phyloP scores from a whole-genome alignment of 64 coral and sea anemone species.

The Montipora foliosa region DNA sequence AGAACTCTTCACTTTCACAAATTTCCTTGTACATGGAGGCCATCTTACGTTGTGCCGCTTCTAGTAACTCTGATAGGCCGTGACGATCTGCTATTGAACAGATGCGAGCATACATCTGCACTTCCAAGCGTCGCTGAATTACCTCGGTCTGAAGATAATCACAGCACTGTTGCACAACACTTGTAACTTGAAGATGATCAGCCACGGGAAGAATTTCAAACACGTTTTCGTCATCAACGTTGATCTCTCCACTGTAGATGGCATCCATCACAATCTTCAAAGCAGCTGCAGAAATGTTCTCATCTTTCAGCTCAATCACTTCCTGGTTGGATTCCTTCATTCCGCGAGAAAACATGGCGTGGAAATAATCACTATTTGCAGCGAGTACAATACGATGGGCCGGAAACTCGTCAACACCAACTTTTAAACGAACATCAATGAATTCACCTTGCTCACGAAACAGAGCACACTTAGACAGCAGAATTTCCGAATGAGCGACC shows the following conservation, averaged over 20 bases:
- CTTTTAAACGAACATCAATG: conserved; percentile 82
- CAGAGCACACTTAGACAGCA: neutral
- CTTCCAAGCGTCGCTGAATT: neutral
- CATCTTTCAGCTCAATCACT: conserved; percentile 26
- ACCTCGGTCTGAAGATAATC: neutral
- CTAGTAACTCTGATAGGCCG: neutral
- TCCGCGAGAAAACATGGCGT: conserved; percentile 70
- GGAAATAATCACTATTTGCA: conserved; percentile 84
- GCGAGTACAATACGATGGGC: conserved; percentile 78
- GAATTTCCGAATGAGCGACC: neutral
- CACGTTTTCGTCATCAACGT: neutral
- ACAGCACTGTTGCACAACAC: conserved; percentile 27
- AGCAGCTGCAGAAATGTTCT: conserved; percentile 7
- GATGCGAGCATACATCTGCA: neutral
- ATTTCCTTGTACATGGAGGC: conserved; percentile 24
- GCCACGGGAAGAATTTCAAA: neutral
- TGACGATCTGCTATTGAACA: neutral
- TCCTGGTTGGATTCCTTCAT: conserved; percentile 13
- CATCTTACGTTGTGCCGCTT: neutral
- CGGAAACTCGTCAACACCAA: conserved; percentile 42
- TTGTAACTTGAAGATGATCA: conserved; percentile 4
- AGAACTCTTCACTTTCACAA: conserved; percentile 29
- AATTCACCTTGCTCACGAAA: conserved; percentile 22
- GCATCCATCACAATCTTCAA: conserved; percentile 6
- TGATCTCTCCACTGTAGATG: neutral